Evolutionary conservation across 2,113 vertebrate species (phyloP).

Genomic region (Gymnarchus niloticus): DNA sequence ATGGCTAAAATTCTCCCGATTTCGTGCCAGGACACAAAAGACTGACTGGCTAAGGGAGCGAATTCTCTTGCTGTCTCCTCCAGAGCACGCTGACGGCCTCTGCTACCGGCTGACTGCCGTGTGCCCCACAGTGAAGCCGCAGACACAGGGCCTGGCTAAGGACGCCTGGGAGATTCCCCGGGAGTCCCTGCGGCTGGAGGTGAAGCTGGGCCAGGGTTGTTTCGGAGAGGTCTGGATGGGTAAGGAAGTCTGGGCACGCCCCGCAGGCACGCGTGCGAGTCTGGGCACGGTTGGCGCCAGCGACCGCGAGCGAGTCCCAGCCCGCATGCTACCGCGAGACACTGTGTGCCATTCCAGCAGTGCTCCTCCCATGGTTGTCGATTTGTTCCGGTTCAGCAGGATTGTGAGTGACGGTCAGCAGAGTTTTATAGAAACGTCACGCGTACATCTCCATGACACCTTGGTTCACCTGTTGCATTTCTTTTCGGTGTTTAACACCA

Average conservation of each 20-base stretch:
- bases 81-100: conserved; percentile 92
- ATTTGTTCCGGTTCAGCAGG: too few relatives aligned
- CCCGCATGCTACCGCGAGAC: neutral
- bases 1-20: too few relatives aligned
- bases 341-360: too few relatives aligned
- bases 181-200: conserved; percentile 87
- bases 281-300: neutral
- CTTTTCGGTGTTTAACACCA: neutral
- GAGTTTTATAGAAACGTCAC: too few relatives aligned
- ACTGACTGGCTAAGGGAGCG: too few relatives aligned
- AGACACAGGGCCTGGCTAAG: conserved; percentile 94
- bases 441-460: too few relatives aligned
- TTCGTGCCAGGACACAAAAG: too few relatives aligned
- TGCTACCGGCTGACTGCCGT: conserved; percentile 92
- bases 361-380: too few relatives aligned
- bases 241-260: conserved; percentile 59
- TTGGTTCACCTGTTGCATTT: too few relatives aligned
- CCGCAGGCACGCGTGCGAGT: neutral
- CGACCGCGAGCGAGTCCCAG: neutral
- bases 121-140: conserved; percentile 96
- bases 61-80: too few relatives aligned
- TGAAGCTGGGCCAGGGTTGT: conserved; percentile 96
- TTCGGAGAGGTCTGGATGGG: conserved; percentile 99
- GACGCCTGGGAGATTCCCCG: conserved; percentile 98
- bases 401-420: too few relatives aligned